Conservation (phyloP, 2,797 vertebrate genomes). For the Carduelis carduelis region DNA sequence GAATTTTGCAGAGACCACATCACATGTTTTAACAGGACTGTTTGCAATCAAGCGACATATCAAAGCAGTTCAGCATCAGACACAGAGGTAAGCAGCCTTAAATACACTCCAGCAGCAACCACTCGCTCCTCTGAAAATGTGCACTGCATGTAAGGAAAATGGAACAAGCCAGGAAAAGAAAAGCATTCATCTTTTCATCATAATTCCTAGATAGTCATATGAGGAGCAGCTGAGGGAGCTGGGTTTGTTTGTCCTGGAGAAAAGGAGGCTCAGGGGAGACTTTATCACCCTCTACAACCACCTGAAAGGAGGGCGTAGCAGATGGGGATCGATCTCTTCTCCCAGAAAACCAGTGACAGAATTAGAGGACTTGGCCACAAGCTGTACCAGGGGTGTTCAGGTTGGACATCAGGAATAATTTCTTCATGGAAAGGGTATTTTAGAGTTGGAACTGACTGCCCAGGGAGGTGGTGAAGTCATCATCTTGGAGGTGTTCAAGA, state of each 20-base stretch:
- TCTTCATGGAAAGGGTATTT: background rate
- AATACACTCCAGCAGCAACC: background rate
- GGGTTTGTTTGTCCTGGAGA: background rate
- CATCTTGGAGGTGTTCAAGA: no score
- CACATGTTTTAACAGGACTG: background rate
- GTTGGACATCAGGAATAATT: background rate
- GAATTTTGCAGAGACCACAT: background rate
- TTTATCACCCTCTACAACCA: background rate
- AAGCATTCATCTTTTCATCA: background rate
- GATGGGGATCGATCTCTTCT: accelerated
- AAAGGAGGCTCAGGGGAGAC: background rate
- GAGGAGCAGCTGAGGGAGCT: background rate
- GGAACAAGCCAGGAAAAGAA: background rate
- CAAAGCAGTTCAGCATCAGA: background rate
- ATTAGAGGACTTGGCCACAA: background rate
- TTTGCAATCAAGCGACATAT: background rate
- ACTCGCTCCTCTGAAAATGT: background rate
- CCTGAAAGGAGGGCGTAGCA: background rate
- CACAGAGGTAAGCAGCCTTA: background rate
- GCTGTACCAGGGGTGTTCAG: background rate
- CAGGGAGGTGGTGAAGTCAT: background rate
- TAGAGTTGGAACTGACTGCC: background rate
- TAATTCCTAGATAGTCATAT: background rate
- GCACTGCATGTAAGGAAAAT: background rate
- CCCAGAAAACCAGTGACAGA: background rate